Percentiles rank a stretch among this genome's conserved stretches.
These are phyloP conservation scores for Drosophila nasuta DNA, from an alignment of 1,140 invertebrate genomes.

Conservation along the genomic window DNA sequence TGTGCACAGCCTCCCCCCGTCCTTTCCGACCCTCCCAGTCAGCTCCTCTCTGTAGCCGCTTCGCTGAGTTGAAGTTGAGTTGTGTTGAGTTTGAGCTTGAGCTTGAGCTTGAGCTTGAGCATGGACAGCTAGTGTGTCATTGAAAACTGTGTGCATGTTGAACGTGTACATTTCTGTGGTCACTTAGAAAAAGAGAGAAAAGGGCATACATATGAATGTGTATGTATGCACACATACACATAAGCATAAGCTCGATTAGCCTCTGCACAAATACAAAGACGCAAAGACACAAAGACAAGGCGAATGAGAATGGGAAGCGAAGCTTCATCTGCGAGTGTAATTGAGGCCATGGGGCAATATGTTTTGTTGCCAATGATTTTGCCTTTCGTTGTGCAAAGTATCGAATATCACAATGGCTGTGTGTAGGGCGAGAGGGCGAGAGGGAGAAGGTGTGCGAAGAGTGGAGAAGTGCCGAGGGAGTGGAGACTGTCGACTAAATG, in stretches of 20 bases:
- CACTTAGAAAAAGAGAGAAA: constrained; percentile 73
- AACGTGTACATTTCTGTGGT: constrained; percentile 79
- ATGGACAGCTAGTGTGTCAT: constrained; percentile 48
- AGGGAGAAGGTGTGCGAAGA: constrained; percentile 22
- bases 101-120: not conserved
- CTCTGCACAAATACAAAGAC: constrained; percentile 33
- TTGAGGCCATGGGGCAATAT: constrained; percentile 82
- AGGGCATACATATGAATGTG: constrained; percentile 13
- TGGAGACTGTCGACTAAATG: constrained; percentile 61
- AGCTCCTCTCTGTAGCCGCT: not conserved
- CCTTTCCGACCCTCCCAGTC: not conserved
- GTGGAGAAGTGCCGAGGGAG: not conserved
- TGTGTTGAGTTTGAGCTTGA: not conserved
- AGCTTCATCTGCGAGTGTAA: constrained; percentile 75
- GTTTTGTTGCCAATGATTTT: constrained; percentile 83
- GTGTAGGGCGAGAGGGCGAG: no score
- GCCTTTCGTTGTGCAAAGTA: constrained; percentile 81
- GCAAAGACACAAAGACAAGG: not conserved
- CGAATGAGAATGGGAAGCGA: constrained; percentile 1
- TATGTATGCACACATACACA: not conserved
- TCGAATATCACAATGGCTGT: constrained; percentile 74
- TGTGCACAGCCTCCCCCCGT: constrained; percentile 2
- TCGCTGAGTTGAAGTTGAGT: constrained; percentile 7
- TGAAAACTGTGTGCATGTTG: constrained; percentile 66
- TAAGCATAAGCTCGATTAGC: constrained; percentile 21